These are phyloP conservation scores for Agrilus cyanescens DNA, from an alignment of 2,888 invertebrate genomes.

Conservation along the genomic window DNA sequence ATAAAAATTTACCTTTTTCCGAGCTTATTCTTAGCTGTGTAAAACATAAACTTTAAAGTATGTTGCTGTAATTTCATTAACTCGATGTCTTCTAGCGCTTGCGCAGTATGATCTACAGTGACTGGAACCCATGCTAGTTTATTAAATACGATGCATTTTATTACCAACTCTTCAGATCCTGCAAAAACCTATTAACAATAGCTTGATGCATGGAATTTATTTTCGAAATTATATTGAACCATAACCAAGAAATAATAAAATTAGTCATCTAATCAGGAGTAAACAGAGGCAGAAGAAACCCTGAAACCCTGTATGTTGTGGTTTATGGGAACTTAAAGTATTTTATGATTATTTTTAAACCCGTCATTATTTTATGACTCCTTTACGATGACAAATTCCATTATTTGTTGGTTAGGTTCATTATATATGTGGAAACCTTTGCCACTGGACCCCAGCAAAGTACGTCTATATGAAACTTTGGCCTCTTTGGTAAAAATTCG, in stretches of 20 bases:
- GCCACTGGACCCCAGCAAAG: constrained; percentile 18
- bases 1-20: constrained; percentile 11
- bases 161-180: constrained; percentile 9
- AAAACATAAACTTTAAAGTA: constrained; percentile 11
- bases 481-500: constrained; percentile 13
- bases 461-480: constrained; percentile 16
- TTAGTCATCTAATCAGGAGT: too few relatives aligned
- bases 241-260: too few relatives aligned
- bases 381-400: too few relatives aligned
- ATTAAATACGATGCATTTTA: constrained; percentile 10
- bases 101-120: constrained; percentile 8
- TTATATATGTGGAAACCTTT: constrained; percentile 16
- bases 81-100: constrained; percentile 7
- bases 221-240: too few relatives aligned
- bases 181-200: constrained; percentile 10
- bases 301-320: too few relatives aligned
- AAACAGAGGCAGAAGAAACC: too few relatives aligned
- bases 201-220: too few relatives aligned
- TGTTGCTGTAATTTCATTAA: constrained; percentile 12
- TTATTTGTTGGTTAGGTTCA: neutral
- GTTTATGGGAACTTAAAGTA: too few relatives aligned
- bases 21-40: constrained; percentile 13
- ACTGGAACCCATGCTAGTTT: constrained; percentile 14
- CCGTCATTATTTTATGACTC: too few relatives aligned
- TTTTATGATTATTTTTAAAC: too few relatives aligned